phyloP scores from a whole-genome alignment of 2,888 invertebrate species.

The Leucophora obtusa region DNA sequence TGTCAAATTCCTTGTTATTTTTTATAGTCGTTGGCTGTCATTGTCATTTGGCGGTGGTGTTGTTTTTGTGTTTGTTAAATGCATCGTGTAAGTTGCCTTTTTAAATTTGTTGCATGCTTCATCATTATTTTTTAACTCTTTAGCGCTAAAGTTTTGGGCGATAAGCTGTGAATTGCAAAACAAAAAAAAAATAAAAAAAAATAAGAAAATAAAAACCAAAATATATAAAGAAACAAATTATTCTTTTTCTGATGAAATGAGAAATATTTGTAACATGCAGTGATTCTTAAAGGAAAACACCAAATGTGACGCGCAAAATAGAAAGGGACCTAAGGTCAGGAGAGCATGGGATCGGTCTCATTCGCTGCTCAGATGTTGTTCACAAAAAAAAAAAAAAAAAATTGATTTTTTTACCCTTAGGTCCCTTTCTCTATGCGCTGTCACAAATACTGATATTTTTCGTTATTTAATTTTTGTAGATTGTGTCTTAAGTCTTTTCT shows the following conservation, averaged over 20 bases:
- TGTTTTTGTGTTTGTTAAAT: conserved; percentile 56
- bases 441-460: no score
- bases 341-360: no score
- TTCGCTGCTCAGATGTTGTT: no score
- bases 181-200: no score
- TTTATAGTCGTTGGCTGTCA: conserved; percentile 59
- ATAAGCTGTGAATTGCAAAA: conserved; percentile 65
- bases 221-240: conserved; percentile 6
- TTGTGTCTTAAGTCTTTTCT: no score
- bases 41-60: conserved; percentile 55
- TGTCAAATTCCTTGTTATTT: conserved; percentile 63
- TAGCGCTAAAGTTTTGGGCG: conserved; percentile 49
- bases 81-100: conserved; percentile 66
- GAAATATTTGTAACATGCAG: conserved; percentile 43
- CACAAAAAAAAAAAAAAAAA: no score
- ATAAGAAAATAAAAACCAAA: conserved; percentile 29
- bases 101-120: conserved; percentile 66
- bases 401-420: no score
- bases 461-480: no score
- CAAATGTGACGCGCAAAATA: no score
- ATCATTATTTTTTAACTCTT: conserved; percentile 67
- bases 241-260: conserved; percentile 30
- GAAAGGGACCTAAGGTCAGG: no score
- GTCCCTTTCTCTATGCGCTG: no score
- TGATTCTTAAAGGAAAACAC: conserved; percentile 16